Percentiles rank a stretch among this genome's conserved stretches.
Conservation (phyloP, 1,140 invertebrate species). For the Eupeodes corollae region DNA sequence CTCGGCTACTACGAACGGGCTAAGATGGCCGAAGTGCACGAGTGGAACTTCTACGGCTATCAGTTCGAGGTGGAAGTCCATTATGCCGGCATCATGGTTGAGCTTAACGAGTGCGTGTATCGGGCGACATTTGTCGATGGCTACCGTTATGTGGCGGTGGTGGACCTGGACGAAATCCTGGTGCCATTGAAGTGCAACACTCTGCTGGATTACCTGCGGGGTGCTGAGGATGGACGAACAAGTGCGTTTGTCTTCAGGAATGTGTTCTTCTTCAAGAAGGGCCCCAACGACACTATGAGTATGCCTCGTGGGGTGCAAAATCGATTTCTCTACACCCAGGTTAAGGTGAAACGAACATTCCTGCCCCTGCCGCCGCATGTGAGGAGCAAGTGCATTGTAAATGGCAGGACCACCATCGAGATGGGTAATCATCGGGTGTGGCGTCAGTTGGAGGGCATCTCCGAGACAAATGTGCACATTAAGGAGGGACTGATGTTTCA, state of each 20-base stretch:
- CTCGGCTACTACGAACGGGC: conserved; percentile 41
- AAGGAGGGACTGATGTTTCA: conserved; percentile 30
- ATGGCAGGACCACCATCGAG: conserved; percentile 43
- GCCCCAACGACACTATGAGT: conserved; percentile 42
- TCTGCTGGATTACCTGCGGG: conserved; percentile 25
- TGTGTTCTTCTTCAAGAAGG: conserved; percentile 50
- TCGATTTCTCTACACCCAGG: conserved; percentile 38
- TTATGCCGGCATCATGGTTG: conserved; percentile 49
- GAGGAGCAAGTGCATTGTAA: conserved; percentile 50
- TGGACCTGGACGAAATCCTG: conserved; percentile 52
- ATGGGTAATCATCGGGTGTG: conserved; percentile 54
- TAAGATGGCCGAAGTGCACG: conserved; percentile 41
- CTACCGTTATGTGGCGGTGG: conserved; percentile 42
- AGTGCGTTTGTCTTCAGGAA: conserved; percentile 47
- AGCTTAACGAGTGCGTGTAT: conserved; percentile 53
- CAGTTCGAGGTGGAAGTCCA: conserved; percentile 37
- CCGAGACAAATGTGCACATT: conserved; percentile 22
- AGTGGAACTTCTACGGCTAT: conserved; percentile 45
- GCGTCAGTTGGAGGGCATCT: conserved; percentile 28
- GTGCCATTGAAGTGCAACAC: conserved; percentile 42
- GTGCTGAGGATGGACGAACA: conserved; percentile 30
- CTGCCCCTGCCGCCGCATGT: conserved; percentile 44
- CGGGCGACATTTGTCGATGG: conserved; percentile 35
- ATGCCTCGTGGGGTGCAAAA: conserved; percentile 33
- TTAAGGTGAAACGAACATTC: conserved; percentile 42